Evolutionary conservation across 2,113 vertebrate species (phyloP), one percentile per base, ranked within the genome.

Genomic region (Ciconia boyciana): DNA sequence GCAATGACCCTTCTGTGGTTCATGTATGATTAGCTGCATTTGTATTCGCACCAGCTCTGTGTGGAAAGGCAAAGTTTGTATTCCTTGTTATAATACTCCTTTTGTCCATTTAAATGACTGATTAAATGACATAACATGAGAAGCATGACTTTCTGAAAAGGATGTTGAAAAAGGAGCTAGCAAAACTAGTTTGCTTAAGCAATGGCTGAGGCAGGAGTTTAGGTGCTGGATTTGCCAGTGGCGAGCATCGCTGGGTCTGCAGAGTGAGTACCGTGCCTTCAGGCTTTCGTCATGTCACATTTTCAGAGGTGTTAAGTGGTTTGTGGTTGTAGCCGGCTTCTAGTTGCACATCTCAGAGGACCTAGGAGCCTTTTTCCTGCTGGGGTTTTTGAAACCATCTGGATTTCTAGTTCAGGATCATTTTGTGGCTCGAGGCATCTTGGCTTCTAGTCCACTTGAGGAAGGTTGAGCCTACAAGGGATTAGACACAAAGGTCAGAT

Each of bases 221-320:
- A 2, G 1, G n/a, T 39, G 62, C 22, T 16, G 32, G 4, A 2
- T 55, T 60, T 34, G 39, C 54, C 34, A 0, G 46, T 2, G 1
- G 22, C 0, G 7, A 58, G 29, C 8, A 12, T 58, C 0, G 3
- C 29, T 3, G 5, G 25, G 39, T 74, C 24, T 61, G 41, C 54
- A 49, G 46, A 20, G 57, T 15, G 19, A 78, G 51, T 32, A 16
- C 34, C 0, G 1, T 87, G 62, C 87, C 76, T 87, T 69, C 34
- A 62, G 51, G 64, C 26, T 75, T 83, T 48, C 32, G 61, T 29
- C 21, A 19, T 25, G 10, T 19, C 11, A 3, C 8, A 4, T 32
- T 87, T 49, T 9, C 32, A 22, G 44, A 58, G 55, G 31, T 44
- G 11, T 48, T 66, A 19, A 70, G 74, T 32, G 74, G 3, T 41